Evolutionary conservation across 2,888 invertebrate species (phyloP), one percentile per base, ranked within the genome.

Genomic region (Rotaria magnacalcarata): DNA sequence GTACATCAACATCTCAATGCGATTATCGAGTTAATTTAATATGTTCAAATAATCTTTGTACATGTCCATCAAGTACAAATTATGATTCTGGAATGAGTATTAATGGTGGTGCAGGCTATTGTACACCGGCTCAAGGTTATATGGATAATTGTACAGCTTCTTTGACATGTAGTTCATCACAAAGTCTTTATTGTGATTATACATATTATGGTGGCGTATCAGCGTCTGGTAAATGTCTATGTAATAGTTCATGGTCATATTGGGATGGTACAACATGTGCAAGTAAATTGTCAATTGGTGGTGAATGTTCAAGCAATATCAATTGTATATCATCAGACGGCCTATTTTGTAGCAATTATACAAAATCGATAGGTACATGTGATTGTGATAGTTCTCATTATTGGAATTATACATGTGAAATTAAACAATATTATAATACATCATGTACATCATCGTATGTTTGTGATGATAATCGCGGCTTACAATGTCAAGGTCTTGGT

Each of bases 401-500:
- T 60, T 84, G 56, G 56, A 60, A 84, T 50, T 14, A 8, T 84
- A 60, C 56, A 16, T 84, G 84, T 54, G 11, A 14, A 41, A 1
- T 11, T 21, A 84, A 84, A 43, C 84, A 43, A 54, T 56, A 5
- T 19, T 84, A 52, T 24, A 58, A 58, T 43, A 41, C 41, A 54
- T 34, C 21, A 19, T 84, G 84, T 43, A 2, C 84, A 43, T 52
- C 84, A 52, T 43, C 34, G 8, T 58, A 84, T 56, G 84, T 56
- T 56, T 84, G 84, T 54, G 84, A 84, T 58, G 84, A 84, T 24
- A 84, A 52, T 58, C 54, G 58, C 41, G 84, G 84, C n/a, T 41
- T 84, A 58, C 21, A 19, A 21, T 84, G 84, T 54, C 84, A 84
- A 47, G 47, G 47, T 24, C 21, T 47, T 21, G 75, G 75, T 47